A percentile compares a stretch with the other conserved stretches of the same genome.
Evolutionary conservation across 2,113 vertebrate genomes (phyloP).

Genomic region (Xenopus laevis): DNA sequence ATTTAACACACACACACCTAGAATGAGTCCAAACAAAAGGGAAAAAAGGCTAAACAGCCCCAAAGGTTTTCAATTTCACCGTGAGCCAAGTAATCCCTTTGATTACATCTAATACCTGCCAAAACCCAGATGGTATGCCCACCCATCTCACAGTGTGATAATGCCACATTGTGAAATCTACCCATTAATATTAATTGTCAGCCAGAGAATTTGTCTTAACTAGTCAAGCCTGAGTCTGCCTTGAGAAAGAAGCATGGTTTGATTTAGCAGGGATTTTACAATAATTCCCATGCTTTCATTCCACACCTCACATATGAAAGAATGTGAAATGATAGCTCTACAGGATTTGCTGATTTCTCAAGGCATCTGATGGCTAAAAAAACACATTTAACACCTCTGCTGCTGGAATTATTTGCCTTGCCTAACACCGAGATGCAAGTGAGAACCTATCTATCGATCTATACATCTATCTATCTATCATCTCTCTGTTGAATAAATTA

Average conservation of each 20-base stretch:
- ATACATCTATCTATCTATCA: conserved; percentile 43
- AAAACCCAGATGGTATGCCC: conserved; percentile 90
- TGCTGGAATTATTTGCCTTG: background rate
- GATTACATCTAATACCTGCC: conserved; percentile 98
- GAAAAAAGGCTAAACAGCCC: conserved; percentile 67
- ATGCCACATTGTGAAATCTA: conserved; percentile 92
- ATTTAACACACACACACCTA: conserved; percentile 59
- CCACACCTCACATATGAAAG: conserved; percentile 61
- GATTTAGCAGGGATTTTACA: conserved; percentile 86
- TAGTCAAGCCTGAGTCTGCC: conserved; percentile 82
- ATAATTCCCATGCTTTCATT: conserved; percentile 76
- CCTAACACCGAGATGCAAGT: background rate
- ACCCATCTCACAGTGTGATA: conserved; percentile 92
- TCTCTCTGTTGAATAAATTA: too few relatives aligned
- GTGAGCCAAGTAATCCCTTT: conserved; percentile 92
- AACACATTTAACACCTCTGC: conserved; percentile 18
- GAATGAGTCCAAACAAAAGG: conserved; percentile 70
- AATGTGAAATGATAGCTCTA: conserved; percentile 68
- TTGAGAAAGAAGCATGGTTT: conserved; percentile 71
- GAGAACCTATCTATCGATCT: conserved; percentile 34
- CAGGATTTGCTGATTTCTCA: conserved; percentile 48
- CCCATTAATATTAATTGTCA: conserved; percentile 92
- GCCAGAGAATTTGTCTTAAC: conserved; percentile 83
- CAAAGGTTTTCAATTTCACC: conserved; percentile 78
- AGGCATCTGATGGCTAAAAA: conserved; percentile 14